These are phyloP conservation scores for Charadrius vociferus DNA, from an alignment of 2,113 vertebrate species.

Conservation along the genomic window DNA sequence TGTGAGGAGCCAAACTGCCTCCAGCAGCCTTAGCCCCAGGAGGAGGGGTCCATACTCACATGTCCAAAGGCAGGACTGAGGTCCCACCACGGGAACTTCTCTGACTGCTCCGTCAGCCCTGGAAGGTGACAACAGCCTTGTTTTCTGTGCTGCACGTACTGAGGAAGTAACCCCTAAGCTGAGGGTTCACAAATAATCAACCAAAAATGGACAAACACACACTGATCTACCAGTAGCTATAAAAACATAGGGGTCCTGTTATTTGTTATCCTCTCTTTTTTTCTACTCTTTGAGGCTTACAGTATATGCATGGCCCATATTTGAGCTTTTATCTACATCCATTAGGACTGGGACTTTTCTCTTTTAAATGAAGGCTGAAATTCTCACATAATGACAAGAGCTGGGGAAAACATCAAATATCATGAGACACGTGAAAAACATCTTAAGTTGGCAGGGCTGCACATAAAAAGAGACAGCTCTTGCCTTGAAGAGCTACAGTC, in stretches of 20 bases:
- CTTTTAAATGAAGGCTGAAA: constrained; percentile 36
- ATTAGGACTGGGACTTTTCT: constrained; percentile 26
- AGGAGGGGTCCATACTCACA: neutral
- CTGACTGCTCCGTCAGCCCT: neutral
- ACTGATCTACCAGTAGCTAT: neutral
- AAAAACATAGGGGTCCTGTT: neutral
- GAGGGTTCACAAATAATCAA: neutral
- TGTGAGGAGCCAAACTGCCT: neutral
- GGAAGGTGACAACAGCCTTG: neutral
- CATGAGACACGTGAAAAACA: constrained; percentile 40
- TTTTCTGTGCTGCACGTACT: neutral
- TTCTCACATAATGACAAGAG: constrained; percentile 49
- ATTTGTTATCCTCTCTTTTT: neutral
- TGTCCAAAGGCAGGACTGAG: neutral
- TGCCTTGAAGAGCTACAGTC: constrained; percentile 24
- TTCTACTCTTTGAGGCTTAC: constrained; percentile 31
- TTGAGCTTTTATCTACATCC: constrained; percentile 46
- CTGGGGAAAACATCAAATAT: constrained; percentile 56
- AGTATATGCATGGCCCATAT: neutral
- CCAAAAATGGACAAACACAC: neutral
- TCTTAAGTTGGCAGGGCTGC: constrained; percentile 8
- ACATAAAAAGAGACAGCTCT: constrained; percentile 42
- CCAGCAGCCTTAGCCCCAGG: neutral
- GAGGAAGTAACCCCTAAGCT: neutral
- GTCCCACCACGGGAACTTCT: neutral